A percentile compares a stretch with the other conserved stretches of the same genome.
Conservation (phyloP, 92 coral and sea anemone genomes). For the Actinernus sp. region DNA sequence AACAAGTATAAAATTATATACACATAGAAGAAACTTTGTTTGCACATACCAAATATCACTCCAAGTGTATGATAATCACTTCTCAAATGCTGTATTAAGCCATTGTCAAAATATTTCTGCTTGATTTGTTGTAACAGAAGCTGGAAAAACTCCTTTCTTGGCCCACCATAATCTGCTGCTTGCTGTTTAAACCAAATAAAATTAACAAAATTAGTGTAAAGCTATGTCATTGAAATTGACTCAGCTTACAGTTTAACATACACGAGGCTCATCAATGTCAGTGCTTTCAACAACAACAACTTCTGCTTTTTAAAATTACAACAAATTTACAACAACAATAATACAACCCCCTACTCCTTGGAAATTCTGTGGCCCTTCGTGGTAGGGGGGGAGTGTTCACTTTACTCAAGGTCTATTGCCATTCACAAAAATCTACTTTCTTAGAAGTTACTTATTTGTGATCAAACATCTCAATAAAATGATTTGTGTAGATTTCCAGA, state of each 20-base stretch:
- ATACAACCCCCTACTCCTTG: too few species aligned
- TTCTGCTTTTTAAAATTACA: neutral
- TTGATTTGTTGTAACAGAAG: slow-evolving; percentile 32
- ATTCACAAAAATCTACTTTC: too few species aligned
- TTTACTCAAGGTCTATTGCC: too few species aligned
- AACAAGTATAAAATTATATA: too few species aligned
- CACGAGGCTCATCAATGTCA: too few species aligned
- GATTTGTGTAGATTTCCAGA: neutral
- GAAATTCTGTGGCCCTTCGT: too few species aligned
- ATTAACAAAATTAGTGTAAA: neutral
- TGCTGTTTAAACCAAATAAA: too few species aligned
- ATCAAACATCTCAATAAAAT: neutral
- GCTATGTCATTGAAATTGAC: slow-evolving; percentile 5
- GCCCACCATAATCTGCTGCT: slow-evolving; percentile 29
- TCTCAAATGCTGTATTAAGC: slow-evolving; percentile 15
- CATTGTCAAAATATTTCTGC: slow-evolving; percentile 41
- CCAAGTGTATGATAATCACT: slow-evolving; percentile 37
- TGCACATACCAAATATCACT: slow-evolving; percentile 40
- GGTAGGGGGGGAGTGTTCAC: too few species aligned
- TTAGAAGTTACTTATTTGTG: too few species aligned
- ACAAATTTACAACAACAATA: too few species aligned
- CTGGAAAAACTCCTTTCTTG: slow-evolving; percentile 44
- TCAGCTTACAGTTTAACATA: too few species aligned
- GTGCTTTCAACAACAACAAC: neutral
- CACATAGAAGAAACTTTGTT: too few species aligned